phyloP scores from a whole-genome alignment of 2,888 invertebrate genomes.

The Schizotus pectinicornis region DNA sequence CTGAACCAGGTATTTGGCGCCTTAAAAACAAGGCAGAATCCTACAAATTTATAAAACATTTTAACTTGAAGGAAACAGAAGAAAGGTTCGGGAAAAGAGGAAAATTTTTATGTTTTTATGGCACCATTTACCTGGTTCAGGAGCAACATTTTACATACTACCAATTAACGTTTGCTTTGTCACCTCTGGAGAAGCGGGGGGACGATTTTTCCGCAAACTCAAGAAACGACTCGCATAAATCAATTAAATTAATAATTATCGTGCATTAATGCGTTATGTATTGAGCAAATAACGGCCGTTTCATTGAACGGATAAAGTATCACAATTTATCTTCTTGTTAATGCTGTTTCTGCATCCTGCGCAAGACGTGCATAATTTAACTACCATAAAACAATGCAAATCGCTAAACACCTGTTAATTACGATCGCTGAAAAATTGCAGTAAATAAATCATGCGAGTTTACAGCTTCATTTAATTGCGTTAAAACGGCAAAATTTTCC shows the following conservation, averaged over 20 bases:
- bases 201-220: slow-evolving; percentile 5
- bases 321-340: slow-evolving; percentile 5
- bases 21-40: too few species aligned
- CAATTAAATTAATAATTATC: slow-evolving; percentile 21
- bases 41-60: too few species aligned
- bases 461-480: slow-evolving; percentile 23
- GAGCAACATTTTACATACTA: too few species aligned
- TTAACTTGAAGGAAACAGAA: too few species aligned
- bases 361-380: slow-evolving; percentile 18
- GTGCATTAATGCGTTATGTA: slow-evolving; percentile 12
- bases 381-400: slow-evolving; percentile 26
- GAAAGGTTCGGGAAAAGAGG: too few species aligned
- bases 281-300: slow-evolving; percentile 15
- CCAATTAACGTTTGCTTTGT: slow-evolving; percentile 11
- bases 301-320: slow-evolving; percentile 10
- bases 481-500: slow-evolving; percentile 18
- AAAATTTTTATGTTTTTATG: too few species aligned
- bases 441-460: slow-evolving; percentile 19
- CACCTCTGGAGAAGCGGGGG: not conserved
- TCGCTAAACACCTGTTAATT: slow-evolving; percentile 28
- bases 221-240: slow-evolving; percentile 15
- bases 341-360: slow-evolving; percentile 5
- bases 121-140: too few species aligned
- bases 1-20: too few species aligned
- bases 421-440: slow-evolving; percentile 20